Conservation (phyloP, 2,888 invertebrate genomes). For the Drosophila lutescens region DNA sequence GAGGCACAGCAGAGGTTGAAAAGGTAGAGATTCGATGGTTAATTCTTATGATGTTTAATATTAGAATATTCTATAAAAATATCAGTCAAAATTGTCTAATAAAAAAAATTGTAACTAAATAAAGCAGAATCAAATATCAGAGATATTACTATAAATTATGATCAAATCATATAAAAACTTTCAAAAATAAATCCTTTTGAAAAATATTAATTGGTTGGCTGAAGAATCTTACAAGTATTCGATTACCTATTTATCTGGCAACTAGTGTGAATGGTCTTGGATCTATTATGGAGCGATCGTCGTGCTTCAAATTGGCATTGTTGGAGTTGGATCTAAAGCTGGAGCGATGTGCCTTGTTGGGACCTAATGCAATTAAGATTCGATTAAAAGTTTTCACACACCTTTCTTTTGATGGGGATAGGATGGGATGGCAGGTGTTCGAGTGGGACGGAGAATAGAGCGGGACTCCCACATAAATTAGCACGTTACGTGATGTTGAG, state of each 20-base stretch:
- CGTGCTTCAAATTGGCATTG: conserved; percentile 29
- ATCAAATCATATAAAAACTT: too few species aligned
- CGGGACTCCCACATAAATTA: conserved; percentile 73
- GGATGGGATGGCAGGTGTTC: not conserved
- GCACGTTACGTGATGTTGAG: conserved; percentile 42
- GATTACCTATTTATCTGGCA: conserved; percentile 3
- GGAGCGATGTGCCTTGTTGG: conserved; percentile 64
- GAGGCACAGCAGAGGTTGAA: conserved; percentile 10
- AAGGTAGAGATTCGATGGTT: not conserved
- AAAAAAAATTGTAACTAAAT: too few species aligned
- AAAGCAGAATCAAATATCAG: too few species aligned
- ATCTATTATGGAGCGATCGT: conserved; percentile 35
- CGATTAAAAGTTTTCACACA: conserved; percentile 80
- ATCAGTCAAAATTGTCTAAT: too few species aligned
- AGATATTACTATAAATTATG: too few species aligned
- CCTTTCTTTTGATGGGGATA: conserved; percentile 7
- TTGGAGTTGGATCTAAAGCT: conserved; percentile 25
- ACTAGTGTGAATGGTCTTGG: conserved; percentile 10
- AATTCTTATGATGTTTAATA: too few species aligned
- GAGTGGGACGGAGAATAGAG: conserved; percentile 7
- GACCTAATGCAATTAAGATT: conserved; percentile 74
- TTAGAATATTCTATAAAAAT: too few species aligned
- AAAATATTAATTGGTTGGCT: too few species aligned
- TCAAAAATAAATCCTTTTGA: too few species aligned
- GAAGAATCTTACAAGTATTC: not conserved